phyloP scores from a whole-genome alignment of 2,113 vertebrate species.

The Trichomycterus rosablanca region DNA sequence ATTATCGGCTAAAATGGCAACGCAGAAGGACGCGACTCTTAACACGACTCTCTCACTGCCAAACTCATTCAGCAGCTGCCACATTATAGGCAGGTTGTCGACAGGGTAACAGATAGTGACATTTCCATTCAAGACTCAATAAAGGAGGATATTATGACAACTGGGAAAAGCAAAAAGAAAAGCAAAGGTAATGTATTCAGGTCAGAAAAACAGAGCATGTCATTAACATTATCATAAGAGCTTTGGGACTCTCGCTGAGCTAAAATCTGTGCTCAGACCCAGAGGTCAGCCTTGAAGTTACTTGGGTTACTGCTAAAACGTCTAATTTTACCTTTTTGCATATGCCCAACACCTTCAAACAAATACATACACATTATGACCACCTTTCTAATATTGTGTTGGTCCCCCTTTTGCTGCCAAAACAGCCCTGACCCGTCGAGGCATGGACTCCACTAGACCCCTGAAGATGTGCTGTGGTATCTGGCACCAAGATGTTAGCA shows the following conservation, averaged over 20 bases:
- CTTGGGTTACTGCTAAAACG: constrained; percentile 7
- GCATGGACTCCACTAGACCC: no score
- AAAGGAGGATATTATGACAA: constrained; percentile 3
- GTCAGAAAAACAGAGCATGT: constrained; percentile 16
- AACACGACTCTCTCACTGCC: no score
- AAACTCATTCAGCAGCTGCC: no score
- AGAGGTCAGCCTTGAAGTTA: constrained; percentile 3
- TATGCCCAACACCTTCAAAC: background rate
- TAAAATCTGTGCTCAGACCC: constrained; percentile 10
- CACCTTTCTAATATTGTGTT: no score
- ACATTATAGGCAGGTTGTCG: background rate
- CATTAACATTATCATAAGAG: constrained; percentile 25
- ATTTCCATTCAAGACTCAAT: constrained; percentile 12
- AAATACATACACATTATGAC: no score
- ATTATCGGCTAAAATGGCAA: background rate
- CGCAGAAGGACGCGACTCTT: background rate
- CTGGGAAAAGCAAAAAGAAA: constrained; percentile 9
- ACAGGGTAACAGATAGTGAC: background rate
- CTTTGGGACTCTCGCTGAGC: constrained; percentile 3
- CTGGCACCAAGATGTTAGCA: no score
- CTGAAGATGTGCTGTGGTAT: no score
- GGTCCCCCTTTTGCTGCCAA: no score
- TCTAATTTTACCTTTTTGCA: background rate
- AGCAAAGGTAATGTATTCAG: constrained; percentile 10
- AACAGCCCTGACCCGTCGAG: no score